Percentiles rank a stretch among this genome's conserved stretches.
These are phyloP conservation scores for Lucifuga dentata DNA, from an alignment of 2,113 vertebrate species.

Conservation along the genomic window DNA sequence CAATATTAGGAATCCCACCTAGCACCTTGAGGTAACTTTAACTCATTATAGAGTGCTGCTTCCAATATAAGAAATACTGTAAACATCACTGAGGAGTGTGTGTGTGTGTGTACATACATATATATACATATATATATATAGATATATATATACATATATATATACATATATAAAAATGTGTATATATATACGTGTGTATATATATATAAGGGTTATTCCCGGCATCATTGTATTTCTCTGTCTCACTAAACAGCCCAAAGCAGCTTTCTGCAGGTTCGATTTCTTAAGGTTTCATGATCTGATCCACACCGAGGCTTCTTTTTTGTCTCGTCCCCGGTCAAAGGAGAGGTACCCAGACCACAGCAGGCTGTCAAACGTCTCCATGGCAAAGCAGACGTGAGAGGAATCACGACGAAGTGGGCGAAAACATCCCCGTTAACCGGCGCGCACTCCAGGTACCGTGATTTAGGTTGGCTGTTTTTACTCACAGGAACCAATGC, in stretches of 20 bases:
- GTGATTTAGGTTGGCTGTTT: constrained; percentile 5
- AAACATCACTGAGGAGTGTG: too few species aligned
- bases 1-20: too few species aligned
- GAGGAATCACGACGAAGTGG: constrained; percentile 53
- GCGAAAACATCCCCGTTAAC: constrained; percentile 23
- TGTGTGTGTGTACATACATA: too few species aligned
- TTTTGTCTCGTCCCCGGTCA: constrained; percentile 42
- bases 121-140: too few species aligned
- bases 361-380: constrained; percentile 70
- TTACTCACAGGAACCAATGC: not conserved
- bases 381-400: constrained; percentile 72
- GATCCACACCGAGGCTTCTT: not conserved
- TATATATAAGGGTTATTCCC: too few species aligned
- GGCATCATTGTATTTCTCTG: too few species aligned
- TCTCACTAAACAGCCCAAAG: not conserved
- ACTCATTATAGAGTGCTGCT: too few species aligned
- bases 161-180: too few species aligned
- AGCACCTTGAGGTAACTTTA: too few species aligned
- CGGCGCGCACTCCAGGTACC: constrained; percentile 2
- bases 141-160: too few species aligned
- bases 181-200: too few species aligned
- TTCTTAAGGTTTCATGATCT: not conserved
- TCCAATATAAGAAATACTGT: too few species aligned
- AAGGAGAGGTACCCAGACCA: constrained; percentile 47
- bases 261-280: not conserved